Conservation (phyloP, 2,113 vertebrate species). For the Helogale parvula region DNA sequence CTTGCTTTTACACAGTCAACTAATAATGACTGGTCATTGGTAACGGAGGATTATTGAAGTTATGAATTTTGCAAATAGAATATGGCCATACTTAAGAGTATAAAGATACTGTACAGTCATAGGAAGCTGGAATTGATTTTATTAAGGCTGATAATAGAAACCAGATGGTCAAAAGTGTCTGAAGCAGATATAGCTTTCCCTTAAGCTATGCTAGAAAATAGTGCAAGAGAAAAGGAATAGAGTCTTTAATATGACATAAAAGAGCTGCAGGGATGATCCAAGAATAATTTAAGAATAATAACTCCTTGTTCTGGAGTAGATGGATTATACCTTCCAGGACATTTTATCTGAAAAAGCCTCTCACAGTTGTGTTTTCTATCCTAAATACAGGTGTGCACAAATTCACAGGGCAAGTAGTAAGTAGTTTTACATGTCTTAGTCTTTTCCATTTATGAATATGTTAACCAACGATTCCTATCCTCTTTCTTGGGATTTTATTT, state of each 20-base stretch:
- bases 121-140: constrained; percentile 41
- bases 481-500: not conserved
- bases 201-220: constrained; percentile 20
- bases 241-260: not conserved
- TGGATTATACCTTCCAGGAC: not conserved
- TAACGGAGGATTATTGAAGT: not conserved
- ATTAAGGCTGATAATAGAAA: constrained; percentile 56
- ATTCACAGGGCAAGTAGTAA: not conserved
- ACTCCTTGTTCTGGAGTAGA: not conserved
- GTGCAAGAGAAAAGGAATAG: not conserved
- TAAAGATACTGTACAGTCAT: not conserved
- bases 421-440: not conserved
- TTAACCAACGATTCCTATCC: not conserved
- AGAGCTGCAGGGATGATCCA: not conserved
- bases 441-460: not conserved
- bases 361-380: fast-evolving
- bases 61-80: not conserved
- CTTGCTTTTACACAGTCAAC: not conserved
- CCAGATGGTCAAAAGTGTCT: constrained; percentile 43
- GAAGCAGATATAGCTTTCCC: constrained; percentile 27
- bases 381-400: not conserved
- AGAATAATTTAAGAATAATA: not conserved
- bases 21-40: not conserved
- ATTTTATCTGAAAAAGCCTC: not conserved
- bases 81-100: not conserved